Conservation (phyloP, 2,888 invertebrate species). For the Leucozona laternaria region DNA sequence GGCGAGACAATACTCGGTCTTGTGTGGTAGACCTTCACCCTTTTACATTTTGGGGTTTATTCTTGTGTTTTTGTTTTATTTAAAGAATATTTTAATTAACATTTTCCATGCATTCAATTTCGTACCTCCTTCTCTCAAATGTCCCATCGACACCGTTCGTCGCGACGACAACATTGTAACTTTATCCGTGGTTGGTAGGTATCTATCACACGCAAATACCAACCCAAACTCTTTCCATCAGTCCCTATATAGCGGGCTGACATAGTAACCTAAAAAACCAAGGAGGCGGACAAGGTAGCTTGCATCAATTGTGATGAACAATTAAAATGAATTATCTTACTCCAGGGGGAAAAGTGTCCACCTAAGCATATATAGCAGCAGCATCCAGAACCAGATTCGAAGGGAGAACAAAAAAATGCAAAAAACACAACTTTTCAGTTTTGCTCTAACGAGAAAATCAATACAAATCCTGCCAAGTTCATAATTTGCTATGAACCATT, state of each 20-base stretch:
- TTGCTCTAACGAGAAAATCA: constrained; percentile 33
- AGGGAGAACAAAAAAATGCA: background rate
- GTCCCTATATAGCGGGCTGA: constrained; percentile 6
- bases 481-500: constrained; percentile 59
- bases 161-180: constrained; percentile 25
- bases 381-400: background rate
- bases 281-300: constrained; percentile 51
- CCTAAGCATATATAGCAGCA: background rate
- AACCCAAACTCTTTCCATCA: background rate
- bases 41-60: background rate
- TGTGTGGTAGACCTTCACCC: constrained; percentile 5
- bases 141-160: constrained; percentile 11
- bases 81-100: constrained; percentile 37
- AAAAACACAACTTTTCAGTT: constrained; percentile 15
- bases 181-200: constrained; percentile 13
- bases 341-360: background rate
- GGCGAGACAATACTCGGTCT: constrained; percentile 17
- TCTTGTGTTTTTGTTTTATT: background rate
- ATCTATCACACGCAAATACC: background rate
- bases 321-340: constrained; percentile 63
- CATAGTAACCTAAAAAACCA: constrained; percentile 53
- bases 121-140: background rate
- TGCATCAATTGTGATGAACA: constrained; percentile 67
- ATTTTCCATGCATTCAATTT: constrained; percentile 20
- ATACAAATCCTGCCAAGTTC: constrained; percentile 60